Conservation (phyloP, 1,140 invertebrate genomes). For the Drosophila varians region DNA sequence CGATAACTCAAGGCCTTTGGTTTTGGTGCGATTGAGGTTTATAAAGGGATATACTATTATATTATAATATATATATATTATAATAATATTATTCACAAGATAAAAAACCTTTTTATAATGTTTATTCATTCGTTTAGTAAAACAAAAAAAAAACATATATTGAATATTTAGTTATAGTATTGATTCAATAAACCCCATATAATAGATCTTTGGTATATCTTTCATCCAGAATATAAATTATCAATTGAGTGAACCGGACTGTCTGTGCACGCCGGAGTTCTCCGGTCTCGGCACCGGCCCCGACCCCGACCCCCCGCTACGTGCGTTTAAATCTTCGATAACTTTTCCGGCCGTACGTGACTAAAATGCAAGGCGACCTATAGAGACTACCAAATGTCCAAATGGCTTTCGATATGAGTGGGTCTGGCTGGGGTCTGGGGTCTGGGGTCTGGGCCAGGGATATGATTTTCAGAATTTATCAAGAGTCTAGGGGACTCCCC, state of each 20-base stretch:
- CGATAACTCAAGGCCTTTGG: conserved; percentile 70
- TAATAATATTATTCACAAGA: too few relatives aligned
- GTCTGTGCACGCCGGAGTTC: conserved; percentile 27
- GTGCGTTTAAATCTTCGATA: conserved; percentile 80
- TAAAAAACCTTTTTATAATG: too few relatives aligned
- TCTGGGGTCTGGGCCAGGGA: not conserved
- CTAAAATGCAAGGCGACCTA: conserved; percentile 71
- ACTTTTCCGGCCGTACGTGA: conserved; percentile 72
- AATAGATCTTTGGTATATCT: not conserved
- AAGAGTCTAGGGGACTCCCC: not conserved
- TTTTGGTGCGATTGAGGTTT: conserved; percentile 19
- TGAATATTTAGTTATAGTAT: not conserved
- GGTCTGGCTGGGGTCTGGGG: not conserved
- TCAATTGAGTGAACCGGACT: conserved; percentile 21
- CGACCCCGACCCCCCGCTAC: conserved; percentile 21
- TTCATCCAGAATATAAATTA: conserved; percentile 2
- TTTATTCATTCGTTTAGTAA: too few relatives aligned
- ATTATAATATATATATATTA: not conserved
- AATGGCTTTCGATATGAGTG: conserved; percentile 20
- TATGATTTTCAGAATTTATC: conserved; percentile 2
- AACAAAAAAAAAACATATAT: not conserved
- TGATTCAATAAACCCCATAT: not conserved
- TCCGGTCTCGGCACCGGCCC: conserved; percentile 3
- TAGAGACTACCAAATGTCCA: conserved; percentile 45
- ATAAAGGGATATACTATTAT: not conserved